phyloP scores from a whole-genome alignment of 2,113 vertebrate genomes.

The Sinosuthora webbiana region DNA sequence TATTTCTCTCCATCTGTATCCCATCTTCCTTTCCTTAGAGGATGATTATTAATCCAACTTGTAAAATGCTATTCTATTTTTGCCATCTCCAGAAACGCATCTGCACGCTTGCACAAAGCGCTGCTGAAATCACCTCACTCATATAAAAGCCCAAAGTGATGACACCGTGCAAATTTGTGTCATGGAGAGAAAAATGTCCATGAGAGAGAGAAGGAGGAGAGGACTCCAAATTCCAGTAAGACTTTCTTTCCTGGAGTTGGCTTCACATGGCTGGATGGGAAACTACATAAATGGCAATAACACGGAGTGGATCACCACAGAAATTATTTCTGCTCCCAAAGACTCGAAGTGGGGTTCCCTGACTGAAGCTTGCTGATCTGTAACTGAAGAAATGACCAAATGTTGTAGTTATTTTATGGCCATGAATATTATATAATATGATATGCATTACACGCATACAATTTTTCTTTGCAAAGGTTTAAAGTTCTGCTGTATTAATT shows the following conservation, averaged over 20 bases:
- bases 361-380: neutral
- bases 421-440: fast-evolving
- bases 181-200: neutral
- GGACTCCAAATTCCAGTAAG: fast-evolving
- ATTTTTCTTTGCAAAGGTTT: neutral
- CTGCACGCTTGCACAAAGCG: neutral
- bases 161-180: neutral
- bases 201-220: neutral
- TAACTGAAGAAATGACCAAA: fast-evolving
- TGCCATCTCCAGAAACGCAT: neutral
- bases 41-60: neutral
- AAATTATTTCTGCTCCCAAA: neutral
- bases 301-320: neutral
- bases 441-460: fast-evolving
- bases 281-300: neutral
- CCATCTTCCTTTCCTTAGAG: neutral
- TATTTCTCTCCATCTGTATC: neutral
- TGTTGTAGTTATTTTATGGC: neutral
- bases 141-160: neutral
- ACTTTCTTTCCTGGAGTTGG: neutral
- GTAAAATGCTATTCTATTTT: neutral
- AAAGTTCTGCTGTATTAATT: neutral
- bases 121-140: neutral
- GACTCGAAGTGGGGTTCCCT: neutral
- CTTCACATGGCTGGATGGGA: neutral